Conservation (phyloP, 2,888 invertebrate genomes). For the Griposia aprilina region DNA sequence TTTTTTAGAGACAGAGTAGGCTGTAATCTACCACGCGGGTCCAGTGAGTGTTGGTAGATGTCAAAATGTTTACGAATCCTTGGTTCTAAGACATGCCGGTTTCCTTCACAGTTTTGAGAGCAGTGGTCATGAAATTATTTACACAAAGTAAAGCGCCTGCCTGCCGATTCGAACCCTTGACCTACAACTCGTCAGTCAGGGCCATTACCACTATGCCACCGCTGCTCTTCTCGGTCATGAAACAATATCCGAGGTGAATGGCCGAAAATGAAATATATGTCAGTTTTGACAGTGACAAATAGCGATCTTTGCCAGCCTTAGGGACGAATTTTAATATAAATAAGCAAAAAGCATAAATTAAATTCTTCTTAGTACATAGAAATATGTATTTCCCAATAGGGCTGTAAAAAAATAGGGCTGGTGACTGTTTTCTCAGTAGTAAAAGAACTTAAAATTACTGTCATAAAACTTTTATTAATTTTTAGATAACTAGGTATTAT, state of each 20-base stretch:
- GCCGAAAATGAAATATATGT: conserved; percentile 56
- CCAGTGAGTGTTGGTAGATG: too few species aligned
- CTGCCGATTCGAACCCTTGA: too few species aligned
- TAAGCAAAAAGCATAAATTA: conserved; percentile 63
- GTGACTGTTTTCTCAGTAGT: neutral
- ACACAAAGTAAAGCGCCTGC: too few species aligned
- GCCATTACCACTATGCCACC: too few species aligned
- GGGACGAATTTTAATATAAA: conserved; percentile 61
- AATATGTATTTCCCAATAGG: conserved; percentile 67
- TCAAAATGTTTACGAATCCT: too few species aligned
- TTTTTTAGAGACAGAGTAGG: too few species aligned
- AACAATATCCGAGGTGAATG: conserved; percentile 32
- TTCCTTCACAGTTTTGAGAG: too few species aligned
- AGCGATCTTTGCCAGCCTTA: conserved; percentile 43
- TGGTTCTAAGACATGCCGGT: too few species aligned
- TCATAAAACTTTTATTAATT: neutral
- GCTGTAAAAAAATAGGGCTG: conserved; percentile 60
- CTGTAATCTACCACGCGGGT: too few species aligned
- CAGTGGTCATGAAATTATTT: too few species aligned
- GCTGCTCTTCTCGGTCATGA: neutral
- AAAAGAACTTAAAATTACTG: neutral
- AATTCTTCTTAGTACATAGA: conserved; percentile 58
- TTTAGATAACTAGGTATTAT: neutral
- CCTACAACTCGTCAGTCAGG: too few species aligned
- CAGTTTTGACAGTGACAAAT: conserved; percentile 64